Evolutionary conservation across 2,797 vertebrate species (phyloP).

Genomic region (Chiroxiphia lanceolata): DNA sequence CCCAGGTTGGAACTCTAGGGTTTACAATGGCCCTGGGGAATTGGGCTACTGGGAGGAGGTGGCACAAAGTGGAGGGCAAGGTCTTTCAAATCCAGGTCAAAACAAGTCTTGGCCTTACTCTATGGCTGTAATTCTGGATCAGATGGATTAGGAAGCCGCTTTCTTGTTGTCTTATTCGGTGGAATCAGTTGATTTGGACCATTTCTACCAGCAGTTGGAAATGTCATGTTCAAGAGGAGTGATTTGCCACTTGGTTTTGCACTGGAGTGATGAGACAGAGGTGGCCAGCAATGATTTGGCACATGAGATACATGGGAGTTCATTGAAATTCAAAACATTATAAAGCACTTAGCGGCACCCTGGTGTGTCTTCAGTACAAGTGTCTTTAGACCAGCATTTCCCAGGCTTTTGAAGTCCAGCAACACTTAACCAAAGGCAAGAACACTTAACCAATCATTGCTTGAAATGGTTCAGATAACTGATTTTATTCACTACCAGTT

Average conservation of each 20-base stretch:
- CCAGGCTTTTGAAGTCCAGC: neutral
- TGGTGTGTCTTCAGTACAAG: neutral
- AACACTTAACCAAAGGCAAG: neutral
- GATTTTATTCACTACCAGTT: neutral
- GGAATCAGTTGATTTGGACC: neutral
- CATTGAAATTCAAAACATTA: neutral
- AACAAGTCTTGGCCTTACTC: neutral
- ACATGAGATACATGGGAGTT: neutral
- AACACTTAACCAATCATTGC: neutral
- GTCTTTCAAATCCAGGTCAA: neutral
- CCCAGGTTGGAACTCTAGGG: neutral
- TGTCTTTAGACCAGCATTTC: neutral
- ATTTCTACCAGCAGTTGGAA: neutral
- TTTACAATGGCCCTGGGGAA: neutral
- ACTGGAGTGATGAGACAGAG: neutral
- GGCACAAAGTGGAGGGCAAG: neutral
- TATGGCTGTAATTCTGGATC: neutral
- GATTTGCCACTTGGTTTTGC: neutral
- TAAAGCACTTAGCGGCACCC: neutral
- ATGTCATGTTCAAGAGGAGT: neutral
- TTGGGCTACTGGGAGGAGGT: accelerated
- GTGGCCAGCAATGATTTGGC: neutral
- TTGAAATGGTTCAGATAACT: neutral
- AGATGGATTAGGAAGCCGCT: neutral
- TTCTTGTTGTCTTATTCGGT: neutral